These are phyloP conservation scores for Gnathonemus echidnorhynchus DNA, from an alignment of 2,113 vertebrate species.

Conservation along the genomic window DNA sequence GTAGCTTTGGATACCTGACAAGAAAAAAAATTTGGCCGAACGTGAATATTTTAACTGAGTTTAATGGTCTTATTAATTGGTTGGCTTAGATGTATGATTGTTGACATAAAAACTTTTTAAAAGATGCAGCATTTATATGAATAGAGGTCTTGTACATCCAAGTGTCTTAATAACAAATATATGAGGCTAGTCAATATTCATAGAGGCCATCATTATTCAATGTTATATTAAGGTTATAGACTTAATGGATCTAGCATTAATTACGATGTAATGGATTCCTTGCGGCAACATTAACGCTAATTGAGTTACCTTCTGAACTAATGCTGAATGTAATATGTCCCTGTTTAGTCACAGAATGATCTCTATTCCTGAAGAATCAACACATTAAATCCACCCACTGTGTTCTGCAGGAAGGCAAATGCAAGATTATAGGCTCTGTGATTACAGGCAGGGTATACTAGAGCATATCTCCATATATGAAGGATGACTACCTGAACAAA, in stretches of 20 bases:
- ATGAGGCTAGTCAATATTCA: background rate
- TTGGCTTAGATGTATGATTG: background rate
- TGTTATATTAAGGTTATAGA: background rate
- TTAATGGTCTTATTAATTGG: background rate
- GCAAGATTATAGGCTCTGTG: background rate
- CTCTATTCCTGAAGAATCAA: background rate
- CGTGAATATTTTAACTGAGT: background rate
- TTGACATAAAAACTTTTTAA: background rate
- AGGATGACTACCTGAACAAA: background rate
- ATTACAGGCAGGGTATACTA: background rate
- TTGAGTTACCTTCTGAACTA: background rate
- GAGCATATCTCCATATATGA: background rate
- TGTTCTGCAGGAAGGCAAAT: background rate
- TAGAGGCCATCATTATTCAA: background rate
- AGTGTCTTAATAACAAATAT: background rate
- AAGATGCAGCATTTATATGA: background rate
- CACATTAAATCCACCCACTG: background rate
- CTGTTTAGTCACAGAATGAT: background rate
- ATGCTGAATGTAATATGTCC: background rate
- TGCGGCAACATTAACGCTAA: background rate
- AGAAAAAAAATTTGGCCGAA: background rate
- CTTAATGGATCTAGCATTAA: background rate
- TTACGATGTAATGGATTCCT: background rate
- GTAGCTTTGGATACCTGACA: background rate
- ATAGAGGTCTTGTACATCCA: background rate